Base-by-base conservation (phyloP, 2,888 invertebrate genomes). In the Nasonovia ribisnigri region DNA sequence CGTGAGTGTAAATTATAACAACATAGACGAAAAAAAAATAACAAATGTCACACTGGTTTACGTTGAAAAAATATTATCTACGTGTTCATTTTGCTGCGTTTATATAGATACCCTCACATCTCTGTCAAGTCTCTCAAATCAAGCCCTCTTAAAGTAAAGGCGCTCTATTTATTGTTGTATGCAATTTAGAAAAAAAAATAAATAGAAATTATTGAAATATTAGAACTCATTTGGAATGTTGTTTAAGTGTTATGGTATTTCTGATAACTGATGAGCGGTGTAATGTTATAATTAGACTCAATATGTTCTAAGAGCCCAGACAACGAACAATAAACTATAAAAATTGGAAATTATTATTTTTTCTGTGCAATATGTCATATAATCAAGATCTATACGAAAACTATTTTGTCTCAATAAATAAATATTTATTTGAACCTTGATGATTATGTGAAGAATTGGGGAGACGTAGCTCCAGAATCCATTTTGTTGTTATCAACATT, bases 11-110 rank as follows among this genome's bases (percentile, higher is more conserved):
- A n/a, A n/a, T 67, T 43, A 46, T 67, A 90, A 90, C 26, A 84
- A 91, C 24, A 48, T 48, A 36, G n/a, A 67, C 88, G 36, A n/a
- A 67, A 86, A 51, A 77, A 51, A 67, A 42, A 91, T 36, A 54
- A 42, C 84, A 84, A 84, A 84, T 3, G 60, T 48, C 92, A 67
- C 92, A 87, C 87, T 46, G 36, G 46, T 60, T 26, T 84, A 51
- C 5, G 36, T 36, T 36, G 42, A 91, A 91, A 84, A 84, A 51
- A 84, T 84, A 84, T 54, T n/a, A 54, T 42, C 26, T 42, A 42
- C 29, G 54, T 20, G 51, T 77, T 10, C n/a, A 24, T 36, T 48
- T 0, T 77, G 48, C 87, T 48, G 16, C 1, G 24, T 87, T 36
- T 51, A 1, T 57, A n/a, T 84, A 16, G 20, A 36, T 77, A 36